These are phyloP conservation scores for Ispidina lecontei DNA, from an alignment of 2,797 vertebrate genomes.

Conservation along the genomic window DNA sequence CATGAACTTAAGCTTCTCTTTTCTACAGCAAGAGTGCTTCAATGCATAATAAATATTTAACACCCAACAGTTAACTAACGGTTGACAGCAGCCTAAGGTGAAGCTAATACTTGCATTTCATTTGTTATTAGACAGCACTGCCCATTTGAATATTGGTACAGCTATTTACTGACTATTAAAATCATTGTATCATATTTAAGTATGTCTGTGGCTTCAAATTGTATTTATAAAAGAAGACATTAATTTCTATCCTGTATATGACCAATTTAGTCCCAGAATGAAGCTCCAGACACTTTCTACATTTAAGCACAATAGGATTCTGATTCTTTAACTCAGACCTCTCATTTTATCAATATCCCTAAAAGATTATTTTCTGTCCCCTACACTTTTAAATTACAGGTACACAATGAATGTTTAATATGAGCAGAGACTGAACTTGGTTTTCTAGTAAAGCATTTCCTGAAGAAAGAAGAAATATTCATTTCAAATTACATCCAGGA, in stretches of 20 bases:
- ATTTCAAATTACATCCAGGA: not conserved
- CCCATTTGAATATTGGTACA: not conserved
- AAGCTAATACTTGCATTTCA: not conserved
- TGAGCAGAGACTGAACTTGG: not conserved
- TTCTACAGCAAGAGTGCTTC: not conserved
- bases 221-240: not conserved
- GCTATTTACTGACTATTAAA: not conserved
- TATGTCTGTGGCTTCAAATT: not conserved
- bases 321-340: not conserved
- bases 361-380: not conserved
- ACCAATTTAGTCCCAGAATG: not conserved
- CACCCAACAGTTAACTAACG: not conserved
- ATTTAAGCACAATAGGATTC: not conserved
- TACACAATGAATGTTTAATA: not conserved
- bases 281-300: not conserved
- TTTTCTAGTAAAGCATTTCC: not conserved
- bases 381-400: not conserved
- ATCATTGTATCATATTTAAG: not conserved
- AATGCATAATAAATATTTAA: not conserved
- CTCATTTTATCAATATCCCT: slow-evolving; percentile 1
- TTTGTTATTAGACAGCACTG: not conserved
- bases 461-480: not conserved
- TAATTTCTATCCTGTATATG: not conserved
- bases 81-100: not conserved
- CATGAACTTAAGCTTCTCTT: not conserved